Conservation (phyloP, 1,140 invertebrate genomes). For the Andrena cerasifolii region DNA sequence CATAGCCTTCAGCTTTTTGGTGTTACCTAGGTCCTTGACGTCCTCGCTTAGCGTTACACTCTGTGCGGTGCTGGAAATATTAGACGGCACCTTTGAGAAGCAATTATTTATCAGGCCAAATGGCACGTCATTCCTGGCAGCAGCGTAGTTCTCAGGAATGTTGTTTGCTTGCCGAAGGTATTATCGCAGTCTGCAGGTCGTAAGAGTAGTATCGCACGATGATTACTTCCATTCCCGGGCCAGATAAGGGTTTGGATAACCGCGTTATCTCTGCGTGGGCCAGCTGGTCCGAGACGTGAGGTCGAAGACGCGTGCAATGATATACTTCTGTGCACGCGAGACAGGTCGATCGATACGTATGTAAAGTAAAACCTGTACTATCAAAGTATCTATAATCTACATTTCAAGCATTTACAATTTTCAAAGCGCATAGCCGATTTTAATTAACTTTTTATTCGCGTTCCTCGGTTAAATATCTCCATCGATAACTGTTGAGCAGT, state of each 20-base stretch:
- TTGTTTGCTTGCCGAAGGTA: conserved; percentile 55
- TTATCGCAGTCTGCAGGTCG: conserved; percentile 54
- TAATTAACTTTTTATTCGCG: too few species aligned
- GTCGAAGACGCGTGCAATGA: conserved; percentile 39
- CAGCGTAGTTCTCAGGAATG: conserved; percentile 53
- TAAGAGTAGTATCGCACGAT: conserved; percentile 53
- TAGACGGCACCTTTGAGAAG: neutral
- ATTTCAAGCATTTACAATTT: too few species aligned
- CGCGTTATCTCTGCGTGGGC: conserved; percentile 38
- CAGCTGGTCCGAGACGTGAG: conserved; percentile 35
- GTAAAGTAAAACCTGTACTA: neutral
- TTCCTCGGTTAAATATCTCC: too few species aligned
- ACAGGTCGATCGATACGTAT: neutral
- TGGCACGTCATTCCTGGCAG: conserved; percentile 21
- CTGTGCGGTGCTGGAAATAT: neutral
- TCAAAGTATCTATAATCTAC: neutral
- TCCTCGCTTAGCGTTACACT: neutral
- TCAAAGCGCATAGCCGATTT: too few species aligned
- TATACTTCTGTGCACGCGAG: neutral
- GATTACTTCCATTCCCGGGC: conserved; percentile 66
- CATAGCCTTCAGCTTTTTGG: neutral
- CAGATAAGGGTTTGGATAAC: conserved; percentile 54
- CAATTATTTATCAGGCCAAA: conserved; percentile 45
- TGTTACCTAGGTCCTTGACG: neutral
- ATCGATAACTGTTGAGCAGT: too few species aligned